A percentile compares a stretch with the other conserved stretches of the same genome.
Conservation (phyloP, 2,113 vertebrate genomes). For the Odobenus rosmarus region DNA sequence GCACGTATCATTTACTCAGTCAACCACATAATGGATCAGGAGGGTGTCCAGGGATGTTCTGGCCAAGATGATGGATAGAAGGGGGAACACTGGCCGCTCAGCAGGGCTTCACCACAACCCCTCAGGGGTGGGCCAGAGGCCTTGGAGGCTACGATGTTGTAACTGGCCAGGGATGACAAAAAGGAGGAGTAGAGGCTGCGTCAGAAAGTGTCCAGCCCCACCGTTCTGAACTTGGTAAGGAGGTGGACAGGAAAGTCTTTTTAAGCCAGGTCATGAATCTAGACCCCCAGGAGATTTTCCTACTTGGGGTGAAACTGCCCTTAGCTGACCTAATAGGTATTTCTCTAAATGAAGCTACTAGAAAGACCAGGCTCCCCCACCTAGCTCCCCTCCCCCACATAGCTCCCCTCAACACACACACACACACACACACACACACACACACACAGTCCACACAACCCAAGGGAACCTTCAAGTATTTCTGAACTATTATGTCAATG, state of each 20-base stretch:
- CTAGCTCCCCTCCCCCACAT: too few relatives aligned
- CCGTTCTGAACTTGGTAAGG: neutral
- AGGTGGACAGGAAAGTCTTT: neutral
- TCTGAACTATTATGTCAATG: neutral
- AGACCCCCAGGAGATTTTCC: neutral
- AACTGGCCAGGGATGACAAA: neutral
- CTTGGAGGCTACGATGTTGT: neutral
- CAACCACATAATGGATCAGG: neutral
- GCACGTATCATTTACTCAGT: neutral
- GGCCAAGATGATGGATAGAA: neutral
- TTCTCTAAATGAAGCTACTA: neutral
- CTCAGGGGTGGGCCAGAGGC: accelerated
- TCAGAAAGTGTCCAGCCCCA: neutral
- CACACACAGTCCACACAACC: neutral
- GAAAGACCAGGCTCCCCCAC: neutral
- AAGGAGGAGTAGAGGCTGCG: neutral
- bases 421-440: neutral
- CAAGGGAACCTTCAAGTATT: neutral
- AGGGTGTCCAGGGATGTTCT: neutral
- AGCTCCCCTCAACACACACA: neutral
- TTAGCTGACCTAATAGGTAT: neutral
- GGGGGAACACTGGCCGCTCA: neutral
- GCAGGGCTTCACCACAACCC: neutral
- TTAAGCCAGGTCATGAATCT: neutral
- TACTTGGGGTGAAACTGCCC: neutral